Conservation (phyloP, 2,797 vertebrate species). For the Smutsia gigantea region DNA sequence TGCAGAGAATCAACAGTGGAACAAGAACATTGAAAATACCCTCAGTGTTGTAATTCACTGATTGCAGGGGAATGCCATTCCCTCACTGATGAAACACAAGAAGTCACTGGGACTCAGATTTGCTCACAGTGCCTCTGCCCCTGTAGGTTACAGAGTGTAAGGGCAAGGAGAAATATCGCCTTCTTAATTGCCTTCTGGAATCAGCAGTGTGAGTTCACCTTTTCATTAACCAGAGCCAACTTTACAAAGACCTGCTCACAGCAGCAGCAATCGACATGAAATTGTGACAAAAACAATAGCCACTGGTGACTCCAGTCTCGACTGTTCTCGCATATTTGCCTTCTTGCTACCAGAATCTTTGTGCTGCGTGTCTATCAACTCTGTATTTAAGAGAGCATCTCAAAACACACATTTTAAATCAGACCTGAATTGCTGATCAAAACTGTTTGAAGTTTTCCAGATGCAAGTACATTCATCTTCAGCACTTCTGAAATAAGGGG, state of each 20-base stretch:
- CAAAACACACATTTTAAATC: slow-evolving; percentile 65
- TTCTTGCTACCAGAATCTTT: background rate
- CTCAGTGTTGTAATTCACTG: background rate
- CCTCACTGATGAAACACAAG: background rate
- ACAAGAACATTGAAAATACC: background rate
- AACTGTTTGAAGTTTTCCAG: slow-evolving; percentile 85
- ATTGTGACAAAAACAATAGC: slow-evolving; percentile 50
- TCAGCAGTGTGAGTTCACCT: background rate
- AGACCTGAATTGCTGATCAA: slow-evolving; percentile 81
- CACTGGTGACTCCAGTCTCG: background rate
- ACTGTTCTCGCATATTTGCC: background rate
- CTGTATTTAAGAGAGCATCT: slow-evolving; percentile 52
- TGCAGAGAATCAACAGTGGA: background rate
- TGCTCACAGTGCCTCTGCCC: background rate
- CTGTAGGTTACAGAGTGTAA: background rate
- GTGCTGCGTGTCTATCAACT: background rate
- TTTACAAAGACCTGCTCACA: slow-evolving; percentile 10
- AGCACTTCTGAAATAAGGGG: slow-evolving; percentile 78
- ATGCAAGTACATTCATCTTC: slow-evolving; percentile 82
- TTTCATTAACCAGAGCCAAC: slow-evolving; percentile 37
- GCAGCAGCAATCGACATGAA: background rate
- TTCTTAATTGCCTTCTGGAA: background rate
- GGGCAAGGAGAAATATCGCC: background rate
- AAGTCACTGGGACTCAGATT: background rate
- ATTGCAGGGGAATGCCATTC: background rate